A percentile compares a stretch with the other conserved stretches of the same genome.
These are phyloP conservation scores for Charina bottae DNA, from an alignment of 2,113 vertebrate species.

Conservation along the genomic window DNA sequence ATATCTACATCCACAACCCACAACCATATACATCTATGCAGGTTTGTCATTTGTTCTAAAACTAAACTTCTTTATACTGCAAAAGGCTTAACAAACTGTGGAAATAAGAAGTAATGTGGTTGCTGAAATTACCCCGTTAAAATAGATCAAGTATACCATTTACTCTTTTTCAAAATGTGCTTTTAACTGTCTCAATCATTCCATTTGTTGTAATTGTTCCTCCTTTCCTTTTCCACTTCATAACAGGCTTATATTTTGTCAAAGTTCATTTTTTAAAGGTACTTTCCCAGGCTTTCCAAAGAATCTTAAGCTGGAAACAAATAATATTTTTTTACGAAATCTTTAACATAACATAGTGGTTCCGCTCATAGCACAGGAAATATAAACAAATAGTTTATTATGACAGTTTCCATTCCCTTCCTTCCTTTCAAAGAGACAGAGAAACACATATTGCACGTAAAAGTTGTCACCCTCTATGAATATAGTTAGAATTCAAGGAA, in stretches of 20 bases:
- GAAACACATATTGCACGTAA: neutral
- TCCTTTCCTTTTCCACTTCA: slow-evolving; percentile 47
- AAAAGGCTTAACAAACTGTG: neutral
- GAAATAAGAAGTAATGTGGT: slow-evolving; percentile 27
- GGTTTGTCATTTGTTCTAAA: neutral
- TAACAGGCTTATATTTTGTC: slow-evolving; percentile 31
- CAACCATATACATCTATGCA: neutral
- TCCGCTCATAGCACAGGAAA: neutral
- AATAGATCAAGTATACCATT: neutral
- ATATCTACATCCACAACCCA: neutral
- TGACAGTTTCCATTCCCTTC: slow-evolving; percentile 3
- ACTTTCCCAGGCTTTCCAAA: neutral
- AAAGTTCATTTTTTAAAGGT: slow-evolving; percentile 9
- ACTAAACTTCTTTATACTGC: neutral
- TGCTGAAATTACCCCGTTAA: neutral
- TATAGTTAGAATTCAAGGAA: slow-evolving; percentile 3
- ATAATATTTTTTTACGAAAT: slow-evolving; percentile 37
- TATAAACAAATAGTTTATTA: neutral
- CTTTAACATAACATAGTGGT: accelerated
- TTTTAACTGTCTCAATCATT: slow-evolving; percentile 29
- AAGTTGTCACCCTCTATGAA: neutral
- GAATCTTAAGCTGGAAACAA: slow-evolving; percentile 46
- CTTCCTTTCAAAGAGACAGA: neutral
- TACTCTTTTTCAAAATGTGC: slow-evolving; percentile 32
- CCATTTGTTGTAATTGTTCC: slow-evolving; percentile 14